phyloP scores from a whole-genome alignment of 2,797 vertebrate genomes.

The Lagodon rhomboides region DNA sequence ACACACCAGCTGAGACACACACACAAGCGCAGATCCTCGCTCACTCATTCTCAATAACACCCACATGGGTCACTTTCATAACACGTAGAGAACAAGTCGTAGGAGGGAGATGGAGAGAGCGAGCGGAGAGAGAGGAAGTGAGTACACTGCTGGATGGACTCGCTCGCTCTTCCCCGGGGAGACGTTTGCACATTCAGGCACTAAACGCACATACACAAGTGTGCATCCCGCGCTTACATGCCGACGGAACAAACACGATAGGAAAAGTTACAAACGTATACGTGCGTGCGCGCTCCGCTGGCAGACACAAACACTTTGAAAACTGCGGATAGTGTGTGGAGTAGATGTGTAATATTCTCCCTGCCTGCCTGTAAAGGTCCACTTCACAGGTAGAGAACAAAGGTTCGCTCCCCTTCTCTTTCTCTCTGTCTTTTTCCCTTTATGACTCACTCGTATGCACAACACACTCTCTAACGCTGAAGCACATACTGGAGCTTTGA shows the following conservation, averaged over 20 bases:
- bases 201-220: constrained; percentile 18
- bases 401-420: constrained; percentile 45
- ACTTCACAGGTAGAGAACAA: constrained; percentile 74
- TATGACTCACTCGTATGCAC: constrained; percentile 60
- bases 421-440: constrained; percentile 48
- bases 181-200: constrained; percentile 62
- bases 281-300: constrained; percentile 9
- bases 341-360: constrained; percentile 41
- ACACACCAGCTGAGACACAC: constrained; percentile 43
- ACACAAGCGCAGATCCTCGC: constrained; percentile 62
- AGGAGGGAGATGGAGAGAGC: constrained; percentile 78
- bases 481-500: constrained; percentile 55
- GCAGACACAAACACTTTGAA: constrained; percentile 37
- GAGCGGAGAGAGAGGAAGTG: constrained; percentile 70
- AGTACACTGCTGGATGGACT: constrained; percentile 76
- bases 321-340: constrained; percentile 54
- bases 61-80: constrained; percentile 87
- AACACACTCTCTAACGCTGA: constrained; percentile 29
- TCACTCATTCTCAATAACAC: constrained; percentile 83
- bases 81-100: constrained; percentile 81
- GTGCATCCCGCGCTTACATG: constrained; percentile 26
- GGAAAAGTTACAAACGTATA: constrained; percentile 43
- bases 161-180: constrained; percentile 64
- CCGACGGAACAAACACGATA: constrained; percentile 57
- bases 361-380: constrained; percentile 60